These are phyloP conservation scores for Sphaeramia orbicularis DNA, from an alignment of 2,797 vertebrate species.

Conservation along the genomic window DNA sequence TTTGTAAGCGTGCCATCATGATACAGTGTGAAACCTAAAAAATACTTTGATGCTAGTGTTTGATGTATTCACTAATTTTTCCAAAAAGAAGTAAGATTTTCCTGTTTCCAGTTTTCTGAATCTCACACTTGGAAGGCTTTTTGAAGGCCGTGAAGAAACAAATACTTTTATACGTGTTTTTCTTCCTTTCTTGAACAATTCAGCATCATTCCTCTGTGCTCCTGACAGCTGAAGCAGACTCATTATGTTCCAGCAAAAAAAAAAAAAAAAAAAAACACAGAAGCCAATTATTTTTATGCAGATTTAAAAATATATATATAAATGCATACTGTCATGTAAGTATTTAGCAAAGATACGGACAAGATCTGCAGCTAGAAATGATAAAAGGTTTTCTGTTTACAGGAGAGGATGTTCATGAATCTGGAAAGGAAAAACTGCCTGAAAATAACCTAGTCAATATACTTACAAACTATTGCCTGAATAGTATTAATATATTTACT, in stretches of 20 bases:
- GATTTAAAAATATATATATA: neutral
- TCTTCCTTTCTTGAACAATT: slow-evolving; percentile 12
- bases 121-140: neutral
- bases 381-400: no score
- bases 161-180: neutral
- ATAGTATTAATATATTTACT: no score
- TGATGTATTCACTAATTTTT: no score
- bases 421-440: no score
- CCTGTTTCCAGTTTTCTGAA: neutral
- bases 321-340: neutral
- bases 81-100: no score
- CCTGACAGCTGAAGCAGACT: slow-evolving; percentile 41
- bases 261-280: no score
- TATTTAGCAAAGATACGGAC: slow-evolving; percentile 1
- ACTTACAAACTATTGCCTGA: no score
- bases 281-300: slow-evolving; percentile 6
- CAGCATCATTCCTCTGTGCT: neutral
- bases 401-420: no score
- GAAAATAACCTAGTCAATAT: no score
- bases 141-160: neutral
- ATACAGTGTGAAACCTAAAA: no score
- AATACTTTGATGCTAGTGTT: no score
- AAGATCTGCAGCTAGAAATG: neutral
- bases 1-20: no score
- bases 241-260: slow-evolving; percentile 23